phyloP scores from a whole-genome alignment of 2,888 invertebrate species.

The Drosophila mettleri region DNA sequence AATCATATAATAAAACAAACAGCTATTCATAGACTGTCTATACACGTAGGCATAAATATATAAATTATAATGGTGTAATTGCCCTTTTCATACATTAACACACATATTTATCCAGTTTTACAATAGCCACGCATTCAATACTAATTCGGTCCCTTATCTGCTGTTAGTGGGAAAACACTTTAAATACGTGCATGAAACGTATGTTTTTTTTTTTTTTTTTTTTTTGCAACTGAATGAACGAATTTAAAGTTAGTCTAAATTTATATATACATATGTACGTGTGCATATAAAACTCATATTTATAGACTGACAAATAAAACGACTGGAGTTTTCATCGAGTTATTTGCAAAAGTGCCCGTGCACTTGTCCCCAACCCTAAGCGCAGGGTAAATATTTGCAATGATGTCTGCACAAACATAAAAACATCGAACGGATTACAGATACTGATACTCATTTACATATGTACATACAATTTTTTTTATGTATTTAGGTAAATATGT shows the following conservation, averaged over 20 bases:
- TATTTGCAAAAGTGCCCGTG: slow-evolving; percentile 6
- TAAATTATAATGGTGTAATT: neutral
- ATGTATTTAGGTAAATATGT: too few relatives aligned
- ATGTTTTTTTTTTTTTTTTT: slow-evolving; percentile 17
- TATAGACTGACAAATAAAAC: neutral
- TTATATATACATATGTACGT: neutral
- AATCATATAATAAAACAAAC: neutral
- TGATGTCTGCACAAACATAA: slow-evolving; percentile 50
- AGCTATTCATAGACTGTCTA: neutral
- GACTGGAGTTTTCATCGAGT: neutral
- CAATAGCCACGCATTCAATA: slow-evolving; percentile 8
- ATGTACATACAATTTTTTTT: too few relatives aligned
- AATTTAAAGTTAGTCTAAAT: slow-evolving; percentile 1
- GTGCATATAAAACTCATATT: neutral
- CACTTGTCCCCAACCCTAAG: slow-evolving; percentile 10
- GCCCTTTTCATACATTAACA: neutral
- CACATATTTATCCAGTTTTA: neutral
- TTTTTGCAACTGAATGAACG: slow-evolving; percentile 3
- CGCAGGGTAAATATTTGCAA: slow-evolving; percentile 47
- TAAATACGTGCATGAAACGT: slow-evolving; percentile 3
- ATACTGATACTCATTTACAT: neutral
- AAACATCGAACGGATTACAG: slow-evolving; percentile 14
- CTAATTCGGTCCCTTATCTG: neutral
- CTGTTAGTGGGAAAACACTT: neutral
- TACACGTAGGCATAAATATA: neutral